Evolutionary conservation across 2,797 vertebrate genomes (phyloP).

Genomic region (Margarornis squamiger): DNA sequence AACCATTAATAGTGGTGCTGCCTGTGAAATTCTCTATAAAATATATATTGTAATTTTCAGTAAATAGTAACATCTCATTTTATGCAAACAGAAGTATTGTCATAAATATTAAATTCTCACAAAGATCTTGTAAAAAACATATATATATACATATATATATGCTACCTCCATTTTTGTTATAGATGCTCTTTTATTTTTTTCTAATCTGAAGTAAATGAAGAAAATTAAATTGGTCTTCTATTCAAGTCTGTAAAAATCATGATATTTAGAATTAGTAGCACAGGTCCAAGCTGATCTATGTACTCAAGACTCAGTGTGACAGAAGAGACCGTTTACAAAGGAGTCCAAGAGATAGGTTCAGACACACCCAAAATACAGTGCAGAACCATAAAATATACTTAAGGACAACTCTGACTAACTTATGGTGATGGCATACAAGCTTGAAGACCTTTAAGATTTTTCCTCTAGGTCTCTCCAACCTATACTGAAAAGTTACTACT

Average conservation of each 20-base stretch:
- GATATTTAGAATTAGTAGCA: neutral
- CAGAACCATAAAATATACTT: neutral
- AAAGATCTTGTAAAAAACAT: neutral
- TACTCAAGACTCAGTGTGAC: neutral
- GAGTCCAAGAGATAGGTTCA: neutral
- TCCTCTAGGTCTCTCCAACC: neutral
- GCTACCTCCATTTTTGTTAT: neutral
- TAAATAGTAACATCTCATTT: neutral
- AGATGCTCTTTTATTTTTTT: neutral
- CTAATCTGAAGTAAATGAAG: neutral
- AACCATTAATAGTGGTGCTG: neutral
- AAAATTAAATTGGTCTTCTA: neutral
- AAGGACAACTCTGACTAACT: neutral
- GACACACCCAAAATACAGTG: neutral
- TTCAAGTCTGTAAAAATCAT: neutral
- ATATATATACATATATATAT: no score
- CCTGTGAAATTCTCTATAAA: neutral
- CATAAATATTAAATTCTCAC: neutral
- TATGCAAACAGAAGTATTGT: neutral
- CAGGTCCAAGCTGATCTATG: neutral
- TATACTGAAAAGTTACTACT: neutral
- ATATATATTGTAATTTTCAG: neutral
- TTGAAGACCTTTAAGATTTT: neutral
- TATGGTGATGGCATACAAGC: neutral
- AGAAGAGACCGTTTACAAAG: neutral